Conservation (phyloP, 2,113 vertebrate genomes). For the Nycticryphes semicollaris region DNA sequence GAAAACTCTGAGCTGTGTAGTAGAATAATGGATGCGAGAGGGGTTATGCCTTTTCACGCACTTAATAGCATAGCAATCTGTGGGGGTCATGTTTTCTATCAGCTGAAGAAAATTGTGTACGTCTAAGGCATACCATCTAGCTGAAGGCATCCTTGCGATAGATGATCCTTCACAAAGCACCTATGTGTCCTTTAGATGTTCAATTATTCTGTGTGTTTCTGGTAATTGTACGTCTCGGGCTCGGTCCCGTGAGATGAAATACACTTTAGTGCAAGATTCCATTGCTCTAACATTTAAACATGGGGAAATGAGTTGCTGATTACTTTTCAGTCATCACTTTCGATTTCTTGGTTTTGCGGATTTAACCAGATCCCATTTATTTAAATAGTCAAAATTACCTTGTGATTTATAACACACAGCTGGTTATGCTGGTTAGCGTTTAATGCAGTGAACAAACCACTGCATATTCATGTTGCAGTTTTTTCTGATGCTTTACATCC, state of each 20-base stretch:
- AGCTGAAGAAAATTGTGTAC: background rate
- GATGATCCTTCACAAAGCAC: background rate
- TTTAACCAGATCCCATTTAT: slow-evolving; percentile 15
- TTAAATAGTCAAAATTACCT: background rate
- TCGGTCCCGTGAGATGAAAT: background rate
- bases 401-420: background rate
- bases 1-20: background rate
- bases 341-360: background rate
- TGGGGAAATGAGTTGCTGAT: background rate
- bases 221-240: background rate
- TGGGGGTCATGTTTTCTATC: background rate
- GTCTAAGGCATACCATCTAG: background rate
- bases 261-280: background rate
- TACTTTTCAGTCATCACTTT: slow-evolving; percentile 7
- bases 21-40: background rate
- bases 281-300: background rate
- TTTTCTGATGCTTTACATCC: background rate
- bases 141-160: background rate
- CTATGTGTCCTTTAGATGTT: background rate
- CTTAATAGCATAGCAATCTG: background rate
- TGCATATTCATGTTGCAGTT: background rate
- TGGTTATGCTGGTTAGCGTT: background rate
- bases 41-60: background rate
- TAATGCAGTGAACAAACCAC: background rate
- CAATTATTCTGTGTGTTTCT: background rate